These are phyloP conservation scores for Epinephelus cyanopodus DNA, from an alignment of 2,113 vertebrate genomes.

Conservation along the genomic window DNA sequence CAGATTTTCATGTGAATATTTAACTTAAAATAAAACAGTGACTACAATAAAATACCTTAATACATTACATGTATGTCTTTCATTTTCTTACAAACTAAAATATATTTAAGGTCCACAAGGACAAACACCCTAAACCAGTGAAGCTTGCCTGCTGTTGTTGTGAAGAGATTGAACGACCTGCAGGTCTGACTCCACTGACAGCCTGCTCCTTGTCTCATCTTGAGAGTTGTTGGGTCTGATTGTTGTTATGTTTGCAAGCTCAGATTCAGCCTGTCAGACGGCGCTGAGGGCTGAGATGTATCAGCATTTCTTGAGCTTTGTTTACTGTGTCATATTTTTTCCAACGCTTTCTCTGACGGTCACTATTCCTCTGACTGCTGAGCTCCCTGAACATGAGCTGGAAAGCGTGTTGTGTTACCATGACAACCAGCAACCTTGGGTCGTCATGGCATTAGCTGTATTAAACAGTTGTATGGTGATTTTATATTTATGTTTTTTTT, in stretches of 20 bases:
- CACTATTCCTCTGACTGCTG: neutral
- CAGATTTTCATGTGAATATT: neutral
- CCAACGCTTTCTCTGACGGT: neutral
- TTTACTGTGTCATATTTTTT: neutral
- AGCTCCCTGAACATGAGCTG: neutral
- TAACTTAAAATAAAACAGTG: neutral
- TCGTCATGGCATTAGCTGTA: slow-evolving; percentile 7
- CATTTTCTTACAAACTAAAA: too few species aligned
- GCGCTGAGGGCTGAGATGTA: neutral
- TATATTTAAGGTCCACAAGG: neutral
- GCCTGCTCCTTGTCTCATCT: neutral
- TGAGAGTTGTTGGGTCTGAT: neutral
- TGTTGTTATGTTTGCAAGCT: neutral
- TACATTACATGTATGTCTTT: neutral
- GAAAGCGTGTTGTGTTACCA: slow-evolving; percentile 9
- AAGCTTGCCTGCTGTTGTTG: neutral
- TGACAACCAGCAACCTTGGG: neutral
- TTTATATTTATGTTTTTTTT: neutral
- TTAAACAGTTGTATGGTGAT: neutral
- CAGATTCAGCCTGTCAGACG: neutral
- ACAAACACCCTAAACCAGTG: neutral
- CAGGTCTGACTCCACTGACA: neutral
- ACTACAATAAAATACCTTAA: neutral
- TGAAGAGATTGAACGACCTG: neutral
- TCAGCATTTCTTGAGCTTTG: neutral